Percentiles rank a stretch among this genome's conserved stretches.
Conservation (phyloP, 2,113 vertebrate genomes). For the Ginglymostoma cirratum region DNA sequence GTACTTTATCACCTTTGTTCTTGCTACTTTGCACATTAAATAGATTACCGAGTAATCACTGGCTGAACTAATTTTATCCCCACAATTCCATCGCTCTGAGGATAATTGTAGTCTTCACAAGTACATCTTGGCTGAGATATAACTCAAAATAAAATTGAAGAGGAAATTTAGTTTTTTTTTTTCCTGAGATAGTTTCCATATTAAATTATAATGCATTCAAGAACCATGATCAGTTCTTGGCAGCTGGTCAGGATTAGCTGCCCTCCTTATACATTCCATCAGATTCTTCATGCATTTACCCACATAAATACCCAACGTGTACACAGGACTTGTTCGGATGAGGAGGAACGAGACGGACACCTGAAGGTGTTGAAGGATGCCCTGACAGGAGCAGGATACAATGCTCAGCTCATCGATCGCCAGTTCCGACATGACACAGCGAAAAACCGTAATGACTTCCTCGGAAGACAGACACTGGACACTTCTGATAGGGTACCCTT, state of each 20-base stretch:
- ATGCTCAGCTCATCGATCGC: too few species aligned
- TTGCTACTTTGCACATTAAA: not conserved
- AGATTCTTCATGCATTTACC: not conserved
- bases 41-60: not conserved
- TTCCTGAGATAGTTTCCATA: not conserved
- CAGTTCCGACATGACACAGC: too few species aligned
- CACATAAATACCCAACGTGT: not conserved
- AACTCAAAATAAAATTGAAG: not conserved
- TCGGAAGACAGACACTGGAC: too few species aligned
- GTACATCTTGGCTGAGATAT: not conserved
- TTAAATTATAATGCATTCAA: not conserved
- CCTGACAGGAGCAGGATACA: too few species aligned
- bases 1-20: not conserved
- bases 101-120: not conserved
- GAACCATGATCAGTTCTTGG: not conserved
- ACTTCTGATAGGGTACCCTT: too few species aligned
- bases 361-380: too few species aligned
- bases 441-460: too few species aligned
- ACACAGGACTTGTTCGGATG: not conserved
- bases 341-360: too few species aligned
- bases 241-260: not conserved
- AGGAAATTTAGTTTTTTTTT: not conserved
- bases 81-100: not conserved
- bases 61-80: not conserved
- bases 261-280: not conserved